These are phyloP conservation scores for Agrotis ipsilon DNA, from an alignment of 2,888 invertebrate genomes.

Conservation along the genomic window DNA sequence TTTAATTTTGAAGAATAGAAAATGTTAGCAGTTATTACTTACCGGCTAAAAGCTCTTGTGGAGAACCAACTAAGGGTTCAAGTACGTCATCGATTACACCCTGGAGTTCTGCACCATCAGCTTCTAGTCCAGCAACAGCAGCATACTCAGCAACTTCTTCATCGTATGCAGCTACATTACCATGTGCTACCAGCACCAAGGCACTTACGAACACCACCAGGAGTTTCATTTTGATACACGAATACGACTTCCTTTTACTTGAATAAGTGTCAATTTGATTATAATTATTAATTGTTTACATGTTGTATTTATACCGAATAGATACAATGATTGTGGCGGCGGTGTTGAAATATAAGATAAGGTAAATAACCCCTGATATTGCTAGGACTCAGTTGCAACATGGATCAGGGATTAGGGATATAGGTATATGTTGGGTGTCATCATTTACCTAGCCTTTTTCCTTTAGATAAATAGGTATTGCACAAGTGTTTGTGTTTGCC, in stretches of 20 bases:
- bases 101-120: background rate
- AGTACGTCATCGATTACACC: background rate
- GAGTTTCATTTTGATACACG: conserved; percentile 14
- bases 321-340: background rate
- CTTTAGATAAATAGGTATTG: no score
- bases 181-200: conserved; percentile 14
- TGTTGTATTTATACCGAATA: conserved; percentile 18
- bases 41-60: conserved; percentile 1
- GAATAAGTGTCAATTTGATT: background rate
- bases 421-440: no score
- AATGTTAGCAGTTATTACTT: background rate
- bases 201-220: conserved; percentile 6
- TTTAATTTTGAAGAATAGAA: background rate
- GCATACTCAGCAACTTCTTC: background rate
- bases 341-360: conserved; percentile 1
- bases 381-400: no score
- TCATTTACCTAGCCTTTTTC: no score
- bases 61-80: background rate
- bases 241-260: background rate
- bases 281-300: background rate
- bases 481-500: no score
- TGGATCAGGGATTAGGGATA: no score
- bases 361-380: no score
- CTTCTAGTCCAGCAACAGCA: background rate
- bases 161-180: background rate